phyloP scores from a whole-genome alignment of 2,797 vertebrate genomes.

The Acridotheres tristis region DNA sequence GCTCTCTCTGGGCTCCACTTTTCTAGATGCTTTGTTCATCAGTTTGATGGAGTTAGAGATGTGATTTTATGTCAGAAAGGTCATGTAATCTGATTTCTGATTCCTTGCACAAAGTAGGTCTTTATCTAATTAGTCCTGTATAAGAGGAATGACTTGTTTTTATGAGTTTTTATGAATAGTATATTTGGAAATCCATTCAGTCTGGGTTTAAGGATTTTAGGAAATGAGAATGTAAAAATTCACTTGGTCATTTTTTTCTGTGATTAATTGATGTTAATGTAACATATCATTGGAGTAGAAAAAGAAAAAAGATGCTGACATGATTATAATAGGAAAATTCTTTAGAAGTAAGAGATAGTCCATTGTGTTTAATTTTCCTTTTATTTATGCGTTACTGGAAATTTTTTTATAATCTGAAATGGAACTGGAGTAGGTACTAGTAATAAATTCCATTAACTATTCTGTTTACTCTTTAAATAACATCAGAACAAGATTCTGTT shows the following conservation, averaged over 20 bases:
- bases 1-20: not conserved
- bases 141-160: not conserved
- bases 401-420: not conserved
- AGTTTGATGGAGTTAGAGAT: not conserved
- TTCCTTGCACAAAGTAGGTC: not conserved
- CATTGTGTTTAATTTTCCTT: not conserved
- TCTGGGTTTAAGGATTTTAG: not conserved
- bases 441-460: not conserved
- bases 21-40: not conserved
- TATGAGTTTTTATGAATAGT: not conserved
- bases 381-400: not conserved
- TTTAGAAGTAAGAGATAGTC: not conserved
- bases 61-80: not conserved
- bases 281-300: not conserved
- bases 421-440: not conserved
- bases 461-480: not conserved
- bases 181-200: not conserved
- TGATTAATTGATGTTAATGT: conserved; percentile 6
- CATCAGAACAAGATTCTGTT: not conserved
- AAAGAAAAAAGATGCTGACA: not conserved
- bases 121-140: not conserved
- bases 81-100: not conserved
- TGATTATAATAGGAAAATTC: not conserved
- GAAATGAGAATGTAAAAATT: not conserved
- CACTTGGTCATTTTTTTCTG: not conserved